Base-by-base conservation (phyloP, 2,888 invertebrate species). In the Dynastes hyllus region DNA sequence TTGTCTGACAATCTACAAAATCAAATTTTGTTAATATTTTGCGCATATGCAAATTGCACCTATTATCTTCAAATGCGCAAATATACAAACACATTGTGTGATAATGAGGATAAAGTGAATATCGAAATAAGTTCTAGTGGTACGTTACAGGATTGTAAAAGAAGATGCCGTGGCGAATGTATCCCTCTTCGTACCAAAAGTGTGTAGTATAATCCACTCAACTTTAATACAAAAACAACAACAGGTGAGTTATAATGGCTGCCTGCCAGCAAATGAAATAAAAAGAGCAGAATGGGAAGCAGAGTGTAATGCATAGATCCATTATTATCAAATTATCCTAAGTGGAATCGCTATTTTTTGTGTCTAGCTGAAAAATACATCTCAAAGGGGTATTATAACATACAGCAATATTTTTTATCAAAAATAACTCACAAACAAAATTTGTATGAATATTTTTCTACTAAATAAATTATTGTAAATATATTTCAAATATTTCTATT, bases 111-210 rank as follows among this genome's bases (percentile, higher is more conserved):
- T 75, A 75, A 27, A 40, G 22, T 63, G 22, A 75, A 69, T 61
- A 75, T 75, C 61, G 61, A 75, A 75, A 75, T 75, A 75, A 75
- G 78, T 81, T 77, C 78, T 82, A 82, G 81, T 84, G 83, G 82
- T 86, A 83, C 85, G 84, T 88, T 89, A 85, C 89, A 89, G 89
- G 89, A 87, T 84, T 86, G 85, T 87, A 88, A 86, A 85, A 86
- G 87, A 85, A 83, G 86, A 89, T 91, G 91, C 87, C 90, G 90
- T 86, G 91, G 91, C 88, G 91, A 91, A 90, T 91, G 91, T 90
- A 91, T 91, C 89, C 92, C 92, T 87, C 90, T 92, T 86, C 91
- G 91, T 87, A 90, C 90, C 88, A 91, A 91, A 90, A 91, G 90
- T 89, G 90, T 91, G 88, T 91, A 90, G 86, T 89, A 85, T 83